phyloP scores from a whole-genome alignment of 2,797 vertebrate genomes.

The Takifugu ocellatus region DNA sequence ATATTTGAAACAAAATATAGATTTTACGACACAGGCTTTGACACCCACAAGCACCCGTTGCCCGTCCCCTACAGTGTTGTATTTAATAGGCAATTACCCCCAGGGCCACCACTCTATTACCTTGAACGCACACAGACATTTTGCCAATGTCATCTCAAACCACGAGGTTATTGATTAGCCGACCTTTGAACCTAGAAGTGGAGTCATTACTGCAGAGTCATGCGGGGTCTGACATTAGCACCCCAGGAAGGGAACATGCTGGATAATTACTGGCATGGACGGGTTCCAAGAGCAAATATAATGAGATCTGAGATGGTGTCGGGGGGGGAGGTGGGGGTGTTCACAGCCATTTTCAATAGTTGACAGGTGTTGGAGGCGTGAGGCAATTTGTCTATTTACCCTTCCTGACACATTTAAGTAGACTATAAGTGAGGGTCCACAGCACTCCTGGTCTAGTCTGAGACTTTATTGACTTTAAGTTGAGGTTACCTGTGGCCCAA shows the following conservation, averaged over 20 bases:
- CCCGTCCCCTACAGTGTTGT: slow-evolving; percentile 31
- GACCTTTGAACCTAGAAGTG: slow-evolving; percentile 66
- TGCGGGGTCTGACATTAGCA: slow-evolving; percentile 53
- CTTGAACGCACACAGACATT: slow-evolving; percentile 37
- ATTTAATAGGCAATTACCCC: slow-evolving; percentile 70
- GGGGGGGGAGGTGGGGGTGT: slow-evolving; percentile 23
- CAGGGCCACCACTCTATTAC: slow-evolving; percentile 49
- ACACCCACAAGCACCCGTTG: not conserved
- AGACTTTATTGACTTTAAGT: slow-evolving; percentile 7
- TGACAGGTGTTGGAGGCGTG: slow-evolving; percentile 31
- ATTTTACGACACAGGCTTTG: not conserved
- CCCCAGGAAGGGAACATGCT: slow-evolving; percentile 44
- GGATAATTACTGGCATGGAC: slow-evolving; percentile 66
- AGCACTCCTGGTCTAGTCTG: slow-evolving; percentile 8
- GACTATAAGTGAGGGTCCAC: slow-evolving; percentile 22
- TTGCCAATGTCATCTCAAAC: slow-evolving; percentile 25
- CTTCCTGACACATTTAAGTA: not conserved
- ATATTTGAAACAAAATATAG: not conserved
- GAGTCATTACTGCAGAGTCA: slow-evolving; percentile 68
- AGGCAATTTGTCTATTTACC: slow-evolving; percentile 27
- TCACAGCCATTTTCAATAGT: slow-evolving; percentile 29
- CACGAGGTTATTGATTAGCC: slow-evolving; percentile 63
- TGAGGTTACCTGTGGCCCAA: slow-evolving; percentile 89
- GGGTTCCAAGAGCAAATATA: slow-evolving; percentile 67
- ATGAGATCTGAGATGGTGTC: slow-evolving; percentile 55